Evolutionary conservation across 37 sponge, comb jelly and placozoan species (phyloP).

Genomic region (Aphrocallistes beatrix): DNA sequence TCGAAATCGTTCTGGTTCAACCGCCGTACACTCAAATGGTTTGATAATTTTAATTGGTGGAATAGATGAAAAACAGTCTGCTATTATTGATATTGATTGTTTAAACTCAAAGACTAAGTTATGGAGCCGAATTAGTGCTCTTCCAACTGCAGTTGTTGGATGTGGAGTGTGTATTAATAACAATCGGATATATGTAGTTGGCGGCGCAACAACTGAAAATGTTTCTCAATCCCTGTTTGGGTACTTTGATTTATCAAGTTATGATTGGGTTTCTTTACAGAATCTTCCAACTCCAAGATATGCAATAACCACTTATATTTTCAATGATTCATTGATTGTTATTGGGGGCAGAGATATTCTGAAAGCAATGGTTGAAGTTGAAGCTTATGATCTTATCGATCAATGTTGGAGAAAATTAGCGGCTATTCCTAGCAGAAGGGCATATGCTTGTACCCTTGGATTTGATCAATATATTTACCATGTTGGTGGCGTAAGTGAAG

Average conservation of each 20-base stretch:
- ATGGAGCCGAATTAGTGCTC: background rate
- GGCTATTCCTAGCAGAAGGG: background rate
- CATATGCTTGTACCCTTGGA: background rate
- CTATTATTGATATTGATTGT: background rate
- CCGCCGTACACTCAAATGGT: background rate
- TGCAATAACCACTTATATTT: background rate
- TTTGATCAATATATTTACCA: background rate
- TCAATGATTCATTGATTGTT: background rate
- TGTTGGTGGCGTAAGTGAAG: constrained; percentile 5
- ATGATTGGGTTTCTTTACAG: background rate
- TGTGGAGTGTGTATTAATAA: background rate
- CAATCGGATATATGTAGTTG: background rate
- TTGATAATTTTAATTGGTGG: background rate
- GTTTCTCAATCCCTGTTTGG: background rate
- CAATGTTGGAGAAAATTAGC: background rate
- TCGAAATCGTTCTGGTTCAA: background rate
- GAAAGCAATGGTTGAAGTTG: constrained; percentile 1
- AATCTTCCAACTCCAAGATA: background rate
- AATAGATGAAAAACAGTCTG: background rate
- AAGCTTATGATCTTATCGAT: background rate
- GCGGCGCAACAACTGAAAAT: background rate
- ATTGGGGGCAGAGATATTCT: background rate
- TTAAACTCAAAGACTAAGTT: background rate
- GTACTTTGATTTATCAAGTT: background rate
- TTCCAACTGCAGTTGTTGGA: background rate